Evolutionary conservation across 2,888 invertebrate genomes (phyloP).

Genomic region (Leucophenga montana): DNA sequence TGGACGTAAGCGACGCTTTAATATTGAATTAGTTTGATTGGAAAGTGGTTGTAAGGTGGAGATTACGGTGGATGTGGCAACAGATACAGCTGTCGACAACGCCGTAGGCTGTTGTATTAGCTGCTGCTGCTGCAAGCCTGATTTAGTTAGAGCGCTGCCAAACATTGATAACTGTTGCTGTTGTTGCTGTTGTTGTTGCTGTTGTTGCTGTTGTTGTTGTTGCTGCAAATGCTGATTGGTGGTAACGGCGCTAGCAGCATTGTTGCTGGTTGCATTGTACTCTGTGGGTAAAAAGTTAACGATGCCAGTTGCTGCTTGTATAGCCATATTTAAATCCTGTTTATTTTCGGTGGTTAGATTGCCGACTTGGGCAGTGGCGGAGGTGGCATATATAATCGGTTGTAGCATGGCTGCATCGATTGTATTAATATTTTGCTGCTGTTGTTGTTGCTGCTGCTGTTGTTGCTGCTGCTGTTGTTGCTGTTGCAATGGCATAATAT

Average conservation of each 20-base stretch:
- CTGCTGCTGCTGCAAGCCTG: constrained; percentile 36
- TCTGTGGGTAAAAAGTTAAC: constrained; percentile 22
- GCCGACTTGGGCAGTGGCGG: not conserved
- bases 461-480: constrained; percentile 24
- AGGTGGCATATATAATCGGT: constrained; percentile 46
- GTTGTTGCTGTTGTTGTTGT: constrained; percentile 74
- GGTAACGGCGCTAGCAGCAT: constrained; percentile 34
- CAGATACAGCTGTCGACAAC: not conserved
- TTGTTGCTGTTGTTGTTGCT: constrained; percentile 73
- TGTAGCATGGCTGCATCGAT: constrained; percentile 45
- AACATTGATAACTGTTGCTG: constrained; percentile 50
- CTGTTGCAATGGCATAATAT: constrained; percentile 32
- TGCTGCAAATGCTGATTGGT: constrained; percentile 52
- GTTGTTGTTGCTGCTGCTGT: constrained; percentile 31
- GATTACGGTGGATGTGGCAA: constrained; percentile 37
- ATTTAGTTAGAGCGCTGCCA: constrained; percentile 70
- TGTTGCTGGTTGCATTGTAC: constrained; percentile 10
- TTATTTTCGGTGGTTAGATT: constrained; percentile 13
- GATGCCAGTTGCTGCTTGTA: constrained; percentile 33
- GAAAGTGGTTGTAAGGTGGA: constrained; percentile 64
- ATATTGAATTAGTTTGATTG: constrained; percentile 70
- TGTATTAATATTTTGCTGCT: constrained; percentile 33
- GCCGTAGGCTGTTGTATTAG: no score
- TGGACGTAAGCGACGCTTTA: constrained; percentile 69
- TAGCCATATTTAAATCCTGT: constrained; percentile 47